A percentile compares a stretch with the other conserved stretches of the same genome.
Evolutionary conservation across 1,140 invertebrate genomes (phyloP).

Genomic region (Habropoda laboriosa): DNA sequence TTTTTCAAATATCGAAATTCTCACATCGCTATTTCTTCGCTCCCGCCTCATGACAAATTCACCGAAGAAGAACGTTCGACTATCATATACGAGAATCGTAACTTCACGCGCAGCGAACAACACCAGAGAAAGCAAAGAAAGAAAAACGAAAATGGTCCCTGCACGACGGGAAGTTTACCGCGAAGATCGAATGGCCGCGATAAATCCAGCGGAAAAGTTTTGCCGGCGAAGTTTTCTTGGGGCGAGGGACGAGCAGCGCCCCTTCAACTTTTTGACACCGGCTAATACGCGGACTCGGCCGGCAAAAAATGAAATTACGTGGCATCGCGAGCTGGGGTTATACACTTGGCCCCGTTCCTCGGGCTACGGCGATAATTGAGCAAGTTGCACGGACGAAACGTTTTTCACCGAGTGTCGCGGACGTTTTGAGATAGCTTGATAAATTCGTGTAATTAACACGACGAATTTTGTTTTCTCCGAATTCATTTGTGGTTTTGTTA

Average conservation of each 20-base stretch:
- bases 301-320: constrained; percentile 17
- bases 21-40: not conserved
- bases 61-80: not conserved
- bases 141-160: not conserved
- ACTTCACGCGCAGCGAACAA: not conserved
- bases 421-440: constrained; percentile 5
- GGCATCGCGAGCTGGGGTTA: not conserved
- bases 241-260: not conserved
- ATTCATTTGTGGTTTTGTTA: too few species aligned
- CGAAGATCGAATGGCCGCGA: not conserved
- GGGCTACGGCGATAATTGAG: constrained; percentile 2
- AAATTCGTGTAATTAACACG: not conserved
- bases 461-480: too few species aligned
- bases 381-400: not conserved
- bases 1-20: not conserved
- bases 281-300: constrained; percentile 2
- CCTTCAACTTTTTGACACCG: not conserved
- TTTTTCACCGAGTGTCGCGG: not conserved
- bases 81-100: not conserved
- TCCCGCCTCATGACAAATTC: not conserved
- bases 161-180: not conserved
- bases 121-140: not conserved
- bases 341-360: constrained; percentile 10
- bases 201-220: not conserved
- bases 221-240: not conserved